Evolutionary conservation across 2,113 vertebrate genomes (phyloP).

Genomic region (Oxygymnocypris stewartii): DNA sequence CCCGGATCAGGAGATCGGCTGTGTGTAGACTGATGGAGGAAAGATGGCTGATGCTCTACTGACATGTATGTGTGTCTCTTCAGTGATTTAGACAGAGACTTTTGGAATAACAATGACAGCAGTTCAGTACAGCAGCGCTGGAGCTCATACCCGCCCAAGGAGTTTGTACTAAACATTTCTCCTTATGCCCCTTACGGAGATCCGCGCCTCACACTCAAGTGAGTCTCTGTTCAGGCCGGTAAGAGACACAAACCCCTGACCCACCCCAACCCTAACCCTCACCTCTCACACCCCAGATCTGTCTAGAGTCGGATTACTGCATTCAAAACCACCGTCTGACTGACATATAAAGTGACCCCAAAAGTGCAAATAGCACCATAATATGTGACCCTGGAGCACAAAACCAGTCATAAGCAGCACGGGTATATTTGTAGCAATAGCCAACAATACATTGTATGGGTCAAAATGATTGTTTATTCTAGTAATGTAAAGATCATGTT

Average conservation of each 20-base stretch:
- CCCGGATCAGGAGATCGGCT: not conserved
- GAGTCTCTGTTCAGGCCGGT: constrained; percentile 87
- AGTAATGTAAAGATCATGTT: no score
- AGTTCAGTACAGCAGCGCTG: constrained; percentile 99
- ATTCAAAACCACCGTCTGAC: not conserved
- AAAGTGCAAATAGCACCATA: no score
- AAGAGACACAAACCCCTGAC: constrained; percentile 67
- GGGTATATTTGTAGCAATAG: no score
- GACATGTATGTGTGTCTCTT: constrained; percentile 62
- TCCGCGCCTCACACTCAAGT: constrained; percentile 99
- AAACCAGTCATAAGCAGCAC: no score
- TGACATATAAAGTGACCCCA: not conserved
- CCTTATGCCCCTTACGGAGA: constrained; percentile 98
- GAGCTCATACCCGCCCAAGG: constrained; percentile 99
- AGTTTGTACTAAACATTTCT: constrained; percentile 99
- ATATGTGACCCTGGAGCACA: no score
- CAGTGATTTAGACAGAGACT: constrained; percentile 99
- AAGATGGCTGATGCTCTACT: constrained; percentile 42
- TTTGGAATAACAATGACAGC: constrained; percentile 99
- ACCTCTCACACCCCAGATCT: not conserved
- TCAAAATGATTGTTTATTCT: no score
- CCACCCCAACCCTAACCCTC: not conserved
- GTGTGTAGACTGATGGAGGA: constrained; percentile 16
- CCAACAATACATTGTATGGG: no score
- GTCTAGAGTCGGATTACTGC: not conserved